phyloP scores from a whole-genome alignment of 2,888 invertebrate genomes.

The Spisula solida region DNA sequence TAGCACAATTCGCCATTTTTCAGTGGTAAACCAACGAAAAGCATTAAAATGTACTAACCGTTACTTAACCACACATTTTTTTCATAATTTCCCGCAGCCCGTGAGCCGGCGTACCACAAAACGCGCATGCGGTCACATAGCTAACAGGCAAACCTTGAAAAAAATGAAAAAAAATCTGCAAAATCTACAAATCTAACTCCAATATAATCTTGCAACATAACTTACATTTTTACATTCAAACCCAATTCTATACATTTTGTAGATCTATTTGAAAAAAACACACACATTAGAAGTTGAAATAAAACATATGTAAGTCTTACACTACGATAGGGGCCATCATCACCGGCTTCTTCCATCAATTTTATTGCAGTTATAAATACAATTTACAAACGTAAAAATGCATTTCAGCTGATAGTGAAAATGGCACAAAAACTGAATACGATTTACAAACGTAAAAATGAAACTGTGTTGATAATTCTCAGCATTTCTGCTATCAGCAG shows the following conservation, averaged over 20 bases:
- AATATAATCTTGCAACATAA: neutral
- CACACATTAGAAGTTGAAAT: too few species aligned
- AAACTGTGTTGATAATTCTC: neutral
- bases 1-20: neutral
- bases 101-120: neutral
- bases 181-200: neutral
- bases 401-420: neutral
- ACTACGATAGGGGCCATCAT: too few species aligned
- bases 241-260: neutral
- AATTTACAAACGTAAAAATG: constrained; percentile 21
- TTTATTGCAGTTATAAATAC: neutral
- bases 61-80: neutral
- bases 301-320: too few species aligned
- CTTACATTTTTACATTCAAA: neutral
- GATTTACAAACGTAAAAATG: constrained; percentile 21
- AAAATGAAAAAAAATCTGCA: neutral
- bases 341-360: neutral
- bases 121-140: neutral
- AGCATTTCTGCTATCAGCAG: neutral
- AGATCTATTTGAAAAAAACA: too few species aligned
- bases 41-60: neutral
- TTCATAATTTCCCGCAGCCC: neutral
- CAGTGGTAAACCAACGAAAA: neutral
- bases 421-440: neutral
- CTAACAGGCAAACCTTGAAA: neutral